Base-by-base conservation (phyloP, 2,888 invertebrate genomes). In the Endotricha flammealis region DNA sequence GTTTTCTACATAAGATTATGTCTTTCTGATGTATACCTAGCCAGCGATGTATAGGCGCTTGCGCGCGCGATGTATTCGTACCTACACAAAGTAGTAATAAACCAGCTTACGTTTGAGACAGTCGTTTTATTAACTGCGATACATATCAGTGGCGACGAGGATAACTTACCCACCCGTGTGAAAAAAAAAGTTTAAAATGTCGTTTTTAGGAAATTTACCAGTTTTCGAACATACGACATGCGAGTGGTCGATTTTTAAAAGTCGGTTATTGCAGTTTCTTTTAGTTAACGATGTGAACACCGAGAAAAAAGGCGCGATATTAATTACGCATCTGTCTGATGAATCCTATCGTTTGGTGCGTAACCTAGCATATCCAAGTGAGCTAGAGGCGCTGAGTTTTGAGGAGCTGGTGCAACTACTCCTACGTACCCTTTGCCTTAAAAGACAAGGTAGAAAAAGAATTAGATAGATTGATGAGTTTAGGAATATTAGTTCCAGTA, bases 371-470 rank as follows among this genome's bases (percentile, higher is more conserved):
- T 16, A 44, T 29, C 54, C 52, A 5, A 12, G 36, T 3, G 35
- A 42, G 1, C 1, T 48, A 3, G 44, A 48, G 5, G n/a, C 23
- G 2, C 14, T 36, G 7, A 25, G 4, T 3, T 49, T 39, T 20
- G 10, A 12, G 3, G 28, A 47, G 22, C 35, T 52, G 20, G 38
- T 46, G 7, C 1, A 10, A 16, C 23, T 44, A 34, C 36, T 48
- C 14, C 6, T 27, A 48, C 6, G 44, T 57, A 14, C 54, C 57
- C 6, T 59, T 57, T 23, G 55, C 57, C n/a, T 38, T 54, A 11
- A 46, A 41, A 36, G 38, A 41, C 6, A 51, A 45, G 32, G 52
- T 60, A 9, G 53, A 56, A 28, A 46, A 37, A 37, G 57, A 51
- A 37, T 12, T 48, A 28, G 41, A 45, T 10, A 22, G 48, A 1